phyloP scores from a whole-genome alignment of 1,140 invertebrate genomes.

The Hyposmocoma kahamanoa region DNA sequence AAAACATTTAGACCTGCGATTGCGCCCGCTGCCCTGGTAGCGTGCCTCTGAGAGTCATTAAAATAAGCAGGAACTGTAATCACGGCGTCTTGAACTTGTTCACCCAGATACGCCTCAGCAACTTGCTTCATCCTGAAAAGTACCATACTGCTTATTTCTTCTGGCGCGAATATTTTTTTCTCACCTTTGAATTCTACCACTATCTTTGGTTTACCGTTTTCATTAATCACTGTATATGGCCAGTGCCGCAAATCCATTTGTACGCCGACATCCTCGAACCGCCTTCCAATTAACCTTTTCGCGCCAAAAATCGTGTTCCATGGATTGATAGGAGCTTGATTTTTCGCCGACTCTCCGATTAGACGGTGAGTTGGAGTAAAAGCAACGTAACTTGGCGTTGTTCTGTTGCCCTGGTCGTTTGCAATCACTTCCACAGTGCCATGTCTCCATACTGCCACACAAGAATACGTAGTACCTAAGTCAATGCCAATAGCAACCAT shows the following conservation, averaged over 20 bases:
- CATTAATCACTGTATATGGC: constrained; percentile 78
- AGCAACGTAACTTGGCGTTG: constrained; percentile 78
- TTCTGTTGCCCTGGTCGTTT: constrained; percentile 89
- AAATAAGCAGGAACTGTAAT: constrained; percentile 84
- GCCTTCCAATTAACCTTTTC: constrained; percentile 45
- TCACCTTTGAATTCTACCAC: constrained; percentile 74
- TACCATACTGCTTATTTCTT: constrained; percentile 79
- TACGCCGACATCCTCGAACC: constrained; percentile 54
- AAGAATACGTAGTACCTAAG: constrained; percentile 82
- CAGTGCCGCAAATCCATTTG: constrained; percentile 79
- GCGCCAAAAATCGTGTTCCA: constrained; percentile 47
- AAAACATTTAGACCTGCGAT: constrained; percentile 80
- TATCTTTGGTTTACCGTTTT: constrained; percentile 76
- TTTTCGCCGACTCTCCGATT: constrained; percentile 77
- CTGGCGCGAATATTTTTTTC: constrained; percentile 75
- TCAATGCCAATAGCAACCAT: constrained; percentile 78
- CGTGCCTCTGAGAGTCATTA: constrained; percentile 81
- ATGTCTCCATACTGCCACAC: constrained; percentile 81
- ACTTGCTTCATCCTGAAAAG: constrained; percentile 76
- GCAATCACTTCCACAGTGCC: constrained; percentile 90
- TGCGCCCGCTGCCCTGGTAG: constrained; percentile 78
- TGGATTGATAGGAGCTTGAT: constrained; percentile 55
- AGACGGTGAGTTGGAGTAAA: constrained; percentile 79
- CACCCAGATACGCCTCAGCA: constrained; percentile 78
- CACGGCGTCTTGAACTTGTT: constrained; percentile 72